Evolutionary conservation across 1,140 invertebrate genomes (phyloP).

Genomic region (Cotesia glomerata): DNA sequence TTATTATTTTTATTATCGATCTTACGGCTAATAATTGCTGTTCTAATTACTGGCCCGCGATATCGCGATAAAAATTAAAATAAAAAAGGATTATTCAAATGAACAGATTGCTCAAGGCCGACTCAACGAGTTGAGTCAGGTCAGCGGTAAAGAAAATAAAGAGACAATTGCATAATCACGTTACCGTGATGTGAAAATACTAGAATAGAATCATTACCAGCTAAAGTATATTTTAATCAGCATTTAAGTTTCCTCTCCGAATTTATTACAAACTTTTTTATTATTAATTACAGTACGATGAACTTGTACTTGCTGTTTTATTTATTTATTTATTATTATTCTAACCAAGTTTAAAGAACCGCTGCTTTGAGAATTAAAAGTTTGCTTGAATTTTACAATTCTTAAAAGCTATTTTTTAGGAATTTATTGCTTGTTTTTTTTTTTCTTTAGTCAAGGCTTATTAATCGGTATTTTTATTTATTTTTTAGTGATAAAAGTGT

Average conservation of each 20-base stretch:
- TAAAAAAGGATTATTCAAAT: background rate
- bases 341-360: no score
- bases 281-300: no score
- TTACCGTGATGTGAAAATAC: background rate
- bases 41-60: background rate
- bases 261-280: background rate
- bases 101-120: slow-evolving; percentile 1
- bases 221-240: no score
- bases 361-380: no score
- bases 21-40: no score
- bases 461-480: background rate
- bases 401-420: no score
- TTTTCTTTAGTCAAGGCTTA: background rate
- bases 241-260: no score
- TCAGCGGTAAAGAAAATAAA: background rate
- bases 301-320: no score
- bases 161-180: slow-evolving; percentile 15
- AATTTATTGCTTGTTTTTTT: no score
- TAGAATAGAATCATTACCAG: background rate
- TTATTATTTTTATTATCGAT: no score
- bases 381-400: no score
- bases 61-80: background rate
- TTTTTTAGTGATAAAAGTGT: background rate
- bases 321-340: no score
- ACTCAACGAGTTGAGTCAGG: slow-evolving; percentile 8